Conservation (phyloP, 2,888 invertebrate genomes). For the Lagria hirta region DNA sequence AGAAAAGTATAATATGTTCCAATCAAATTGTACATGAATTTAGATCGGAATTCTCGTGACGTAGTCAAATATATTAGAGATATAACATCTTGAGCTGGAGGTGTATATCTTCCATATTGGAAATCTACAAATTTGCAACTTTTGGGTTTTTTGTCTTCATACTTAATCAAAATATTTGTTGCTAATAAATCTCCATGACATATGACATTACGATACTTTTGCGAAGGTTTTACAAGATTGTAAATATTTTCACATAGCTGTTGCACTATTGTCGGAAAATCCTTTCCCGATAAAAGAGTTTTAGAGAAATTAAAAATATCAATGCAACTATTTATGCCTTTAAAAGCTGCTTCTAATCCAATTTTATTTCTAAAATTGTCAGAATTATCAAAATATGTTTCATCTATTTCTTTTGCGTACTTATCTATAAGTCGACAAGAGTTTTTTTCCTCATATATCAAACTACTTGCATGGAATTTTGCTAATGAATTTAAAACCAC, state of each 20-base stretch:
- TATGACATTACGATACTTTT: constrained; percentile 57
- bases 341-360: constrained; percentile 40
- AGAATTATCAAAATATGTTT: constrained; percentile 36
- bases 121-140: constrained; percentile 51
- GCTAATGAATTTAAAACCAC: constrained; percentile 44
- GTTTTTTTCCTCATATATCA: constrained; percentile 46
- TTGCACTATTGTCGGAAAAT: constrained; percentile 33
- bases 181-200: constrained; percentile 67
- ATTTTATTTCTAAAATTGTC: constrained; percentile 34
- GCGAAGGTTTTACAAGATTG: constrained; percentile 46
- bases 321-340: constrained; percentile 39
- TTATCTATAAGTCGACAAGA: constrained; percentile 31
- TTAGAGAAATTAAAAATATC: constrained; percentile 39
- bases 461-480: constrained; percentile 47
- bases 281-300: constrained; percentile 36
- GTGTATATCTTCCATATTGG: constrained; percentile 58
- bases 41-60: constrained; percentile 38
- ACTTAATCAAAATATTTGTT: constrained; percentile 56
- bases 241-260: constrained; percentile 36
- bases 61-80: constrained; percentile 44
- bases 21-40: constrained; percentile 40
- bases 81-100: constrained; percentile 67
- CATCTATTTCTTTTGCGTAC: constrained; percentile 33
- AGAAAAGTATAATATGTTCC: constrained; percentile 46
- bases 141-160: constrained; percentile 32